phyloP scores from a whole-genome alignment of 2,797 vertebrate genomes.

The Lateolabrax maculatus region DNA sequence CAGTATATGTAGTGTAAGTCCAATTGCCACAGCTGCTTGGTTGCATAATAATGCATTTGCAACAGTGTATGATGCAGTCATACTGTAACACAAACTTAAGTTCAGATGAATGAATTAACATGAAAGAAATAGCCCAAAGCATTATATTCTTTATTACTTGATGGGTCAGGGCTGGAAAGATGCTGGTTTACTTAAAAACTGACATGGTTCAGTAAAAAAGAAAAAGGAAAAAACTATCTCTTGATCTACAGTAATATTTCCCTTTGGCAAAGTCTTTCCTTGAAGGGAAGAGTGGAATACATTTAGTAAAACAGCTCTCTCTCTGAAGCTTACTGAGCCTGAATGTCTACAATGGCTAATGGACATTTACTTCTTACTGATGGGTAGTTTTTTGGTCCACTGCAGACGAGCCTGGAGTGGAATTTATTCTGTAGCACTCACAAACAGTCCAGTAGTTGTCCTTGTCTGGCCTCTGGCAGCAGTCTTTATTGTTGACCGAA shows the following conservation, averaged over 20 bases:
- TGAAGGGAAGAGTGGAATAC: slow-evolving; percentile 25
- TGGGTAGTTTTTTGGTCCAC: slow-evolving; percentile 38
- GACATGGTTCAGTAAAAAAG: not conserved
- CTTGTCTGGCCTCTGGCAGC: slow-evolving; percentile 15
- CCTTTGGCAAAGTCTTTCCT: slow-evolving; percentile 21
- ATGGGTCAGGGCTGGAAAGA: not conserved
- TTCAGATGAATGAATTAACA: not conserved
- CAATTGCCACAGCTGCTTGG: not conserved
- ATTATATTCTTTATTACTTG: not conserved
- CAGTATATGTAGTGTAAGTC: not conserved
- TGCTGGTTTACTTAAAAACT: not conserved
- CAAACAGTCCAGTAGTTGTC: slow-evolving; percentile 37
- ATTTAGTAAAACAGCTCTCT: slow-evolving; percentile 17
- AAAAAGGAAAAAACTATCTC: slow-evolving; percentile 15
- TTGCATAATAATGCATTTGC: not conserved
- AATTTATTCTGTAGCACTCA: slow-evolving; percentile 49
- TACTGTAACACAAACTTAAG: not conserved
- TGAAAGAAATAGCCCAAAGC: not conserved
- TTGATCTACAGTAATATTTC: slow-evolving; percentile 27
- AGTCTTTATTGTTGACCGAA: slow-evolving; percentile 43
- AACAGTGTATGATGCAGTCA: not conserved
- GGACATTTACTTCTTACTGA: slow-evolving; percentile 38
- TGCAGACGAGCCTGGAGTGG: slow-evolving; percentile 38
- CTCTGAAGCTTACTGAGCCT: slow-evolving; percentile 20
- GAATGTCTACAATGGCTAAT: slow-evolving; percentile 48